Evolutionary conservation across 2,797 vertebrate species (phyloP).

Genomic region (Avahi laniger): DNA sequence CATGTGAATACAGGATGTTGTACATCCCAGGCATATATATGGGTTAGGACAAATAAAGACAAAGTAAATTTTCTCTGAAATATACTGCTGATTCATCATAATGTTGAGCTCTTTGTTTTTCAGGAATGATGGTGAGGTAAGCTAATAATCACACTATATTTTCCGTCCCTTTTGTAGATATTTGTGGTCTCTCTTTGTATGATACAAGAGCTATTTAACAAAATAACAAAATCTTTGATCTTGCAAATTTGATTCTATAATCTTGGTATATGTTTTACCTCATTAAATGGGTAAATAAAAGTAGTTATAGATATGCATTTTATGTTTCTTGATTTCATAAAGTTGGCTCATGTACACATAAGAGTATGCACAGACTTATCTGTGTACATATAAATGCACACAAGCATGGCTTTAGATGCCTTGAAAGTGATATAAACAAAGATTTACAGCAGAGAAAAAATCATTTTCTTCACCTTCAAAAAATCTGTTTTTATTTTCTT

Average conservation of each 20-base stretch:
- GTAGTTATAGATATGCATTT: background rate
- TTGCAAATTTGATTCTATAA: background rate
- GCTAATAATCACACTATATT: background rate
- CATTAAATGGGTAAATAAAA: background rate
- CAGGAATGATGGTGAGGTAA: background rate
- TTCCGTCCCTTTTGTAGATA: background rate
- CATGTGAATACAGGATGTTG: background rate
- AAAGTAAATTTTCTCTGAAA: background rate
- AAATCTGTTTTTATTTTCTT: background rate
- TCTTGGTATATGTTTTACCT: background rate
- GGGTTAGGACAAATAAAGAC: background rate
- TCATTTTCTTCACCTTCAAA: background rate
- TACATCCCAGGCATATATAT: background rate
- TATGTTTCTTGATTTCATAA: background rate
- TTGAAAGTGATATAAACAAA: background rate
- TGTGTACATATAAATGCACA: background rate
- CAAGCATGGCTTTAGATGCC: background rate
- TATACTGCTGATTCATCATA: background rate
- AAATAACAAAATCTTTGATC: background rate
- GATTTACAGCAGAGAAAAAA: background rate
- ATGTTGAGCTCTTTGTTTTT: background rate
- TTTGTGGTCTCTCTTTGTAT: background rate
- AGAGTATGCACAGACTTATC: background rate
- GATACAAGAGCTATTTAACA: background rate
- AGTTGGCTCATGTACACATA: background rate